These are phyloP conservation scores for Eudasyphora cyanicolor DNA, from an alignment of 2,888 invertebrate genomes.

Conservation along the genomic window DNA sequence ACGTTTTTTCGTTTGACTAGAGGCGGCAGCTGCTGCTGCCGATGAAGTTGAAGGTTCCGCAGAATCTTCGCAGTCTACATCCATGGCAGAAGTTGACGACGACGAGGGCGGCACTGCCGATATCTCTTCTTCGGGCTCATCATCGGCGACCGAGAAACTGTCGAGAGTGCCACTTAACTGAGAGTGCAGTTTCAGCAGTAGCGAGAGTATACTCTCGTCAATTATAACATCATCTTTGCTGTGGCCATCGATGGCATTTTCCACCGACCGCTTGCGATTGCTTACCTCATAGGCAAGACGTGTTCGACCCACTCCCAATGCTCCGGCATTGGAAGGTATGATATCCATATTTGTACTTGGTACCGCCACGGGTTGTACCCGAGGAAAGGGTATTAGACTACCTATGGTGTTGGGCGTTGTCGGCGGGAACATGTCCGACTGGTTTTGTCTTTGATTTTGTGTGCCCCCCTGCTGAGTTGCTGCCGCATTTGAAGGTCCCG, in stretches of 20 bases:
- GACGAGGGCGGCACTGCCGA: slow-evolving; percentile 2
- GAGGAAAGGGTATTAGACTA: slow-evolving; percentile 79
- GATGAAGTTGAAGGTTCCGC: slow-evolving; percentile 71
- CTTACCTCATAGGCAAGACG: slow-evolving; percentile 72
- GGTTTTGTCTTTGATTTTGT: slow-evolving; percentile 66
- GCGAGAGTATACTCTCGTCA: slow-evolving; percentile 93
- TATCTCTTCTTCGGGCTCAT: slow-evolving; percentile 58
- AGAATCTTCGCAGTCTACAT: slow-evolving; percentile 77
- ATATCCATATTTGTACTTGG: slow-evolving; percentile 80
- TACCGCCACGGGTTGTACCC: slow-evolving; percentile 80
- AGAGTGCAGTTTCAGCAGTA: slow-evolving; percentile 93
- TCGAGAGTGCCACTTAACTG: slow-evolving; percentile 92
- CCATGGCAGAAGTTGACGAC: slow-evolving; percentile 71
- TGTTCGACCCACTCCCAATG: slow-evolving; percentile 67
- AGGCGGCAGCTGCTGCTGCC: slow-evolving; percentile 61
- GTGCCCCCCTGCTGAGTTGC: slow-evolving; percentile 36
- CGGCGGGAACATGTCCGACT: slow-evolving; percentile 79
- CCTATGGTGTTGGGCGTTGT: slow-evolving; percentile 72
- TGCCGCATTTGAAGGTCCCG: slow-evolving; percentile 55
- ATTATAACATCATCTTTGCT: slow-evolving; percentile 83
- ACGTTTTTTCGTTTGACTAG: slow-evolving; percentile 73
- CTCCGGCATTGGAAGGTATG: slow-evolving; percentile 79
- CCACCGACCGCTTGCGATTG: slow-evolving; percentile 77
- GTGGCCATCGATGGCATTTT: slow-evolving; percentile 77
- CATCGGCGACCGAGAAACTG: slow-evolving; percentile 86